Evolutionary conservation across 2,113 vertebrate genomes (phyloP), one percentile per base, ranked within the genome.

Genomic region (Plestiodon gilberti): DNA sequence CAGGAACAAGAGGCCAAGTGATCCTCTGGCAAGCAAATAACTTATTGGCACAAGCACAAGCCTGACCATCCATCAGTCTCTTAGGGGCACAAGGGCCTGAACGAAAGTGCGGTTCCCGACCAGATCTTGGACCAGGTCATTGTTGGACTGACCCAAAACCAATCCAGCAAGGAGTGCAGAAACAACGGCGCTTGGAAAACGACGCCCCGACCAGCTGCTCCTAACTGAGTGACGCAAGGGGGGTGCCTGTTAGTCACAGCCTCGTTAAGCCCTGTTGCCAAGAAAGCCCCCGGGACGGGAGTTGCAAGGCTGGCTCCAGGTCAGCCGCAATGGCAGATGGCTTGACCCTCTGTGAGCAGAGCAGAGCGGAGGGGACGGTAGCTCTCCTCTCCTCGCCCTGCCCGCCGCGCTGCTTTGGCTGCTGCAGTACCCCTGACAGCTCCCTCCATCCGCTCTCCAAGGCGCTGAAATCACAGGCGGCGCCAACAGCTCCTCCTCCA

Each of bases 381-480:
- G 13, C 43, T 48, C n/a, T 15, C 2, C 20, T 48, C 28, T 6
- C 61, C 40, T 55, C 61, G 59, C 22, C 57, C 28, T 55, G 28
- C 38, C 38, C 64, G 80, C 80, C 80, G 30, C 10, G 48, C 65
- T 62, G 57, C 1, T 43, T 43, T 1, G 15, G 67, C 67, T 10
- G 74, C 48, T 14, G 65, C 83, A 9, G 83, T 33, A 61, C 76
- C 77, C 23, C 17, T 61, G 18, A 23, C 43, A 22, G 15, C 48
- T 7, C 85, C 65, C 59, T 28, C 10, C 79, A 52, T 89, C 85
- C 86, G 55, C 57, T 93, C 92, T 91, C 92, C 94, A 59, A 90
- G 93, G 90, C 91, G 74, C 94, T 90, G 93, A 92, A 92, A 78
- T 10, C 92, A 48, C 57, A 23, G 18, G 18, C 73, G 18, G 35